Evolutionary conservation across 2,888 invertebrate species (phyloP).

Genomic region (Rhagium mordax): DNA sequence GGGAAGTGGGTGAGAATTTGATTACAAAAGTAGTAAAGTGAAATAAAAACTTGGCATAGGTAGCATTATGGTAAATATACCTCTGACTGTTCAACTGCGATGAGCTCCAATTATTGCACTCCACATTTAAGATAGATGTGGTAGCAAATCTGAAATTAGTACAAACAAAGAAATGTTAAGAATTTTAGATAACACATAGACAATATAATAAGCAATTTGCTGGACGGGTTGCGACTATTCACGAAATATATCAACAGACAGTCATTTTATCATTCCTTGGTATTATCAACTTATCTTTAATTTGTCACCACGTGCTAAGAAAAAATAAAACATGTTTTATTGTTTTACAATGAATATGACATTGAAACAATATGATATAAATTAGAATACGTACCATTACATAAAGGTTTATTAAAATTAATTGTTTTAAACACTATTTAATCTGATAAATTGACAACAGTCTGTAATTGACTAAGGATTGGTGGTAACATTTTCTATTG

Average conservation of each 20-base stretch:
- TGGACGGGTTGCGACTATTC: neutral
- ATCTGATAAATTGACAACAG: conserved; percentile 21
- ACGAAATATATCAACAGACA: neutral
- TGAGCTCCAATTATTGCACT: too few species aligned
- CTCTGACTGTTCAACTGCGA: too few species aligned
- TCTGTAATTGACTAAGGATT: conserved; percentile 7
- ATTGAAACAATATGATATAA: conserved; percentile 14
- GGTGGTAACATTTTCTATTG: neutral
- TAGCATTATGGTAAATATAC: too few species aligned
- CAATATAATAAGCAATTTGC: neutral
- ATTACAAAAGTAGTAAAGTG: too few species aligned
- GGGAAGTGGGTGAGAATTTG: too few species aligned
- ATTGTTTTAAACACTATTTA: conserved; percentile 30
- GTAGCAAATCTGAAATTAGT: too few species aligned
- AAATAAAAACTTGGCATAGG: too few species aligned
- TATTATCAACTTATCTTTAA: neutral
- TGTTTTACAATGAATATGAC: conserved; percentile 27
- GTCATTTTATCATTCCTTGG: neutral
- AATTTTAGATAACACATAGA: neutral
- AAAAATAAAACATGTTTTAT: neutral
- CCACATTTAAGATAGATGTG: too few species aligned
- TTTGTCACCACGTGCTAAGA: neutral
- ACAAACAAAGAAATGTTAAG: neutral
- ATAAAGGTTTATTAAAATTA: conserved; percentile 16
- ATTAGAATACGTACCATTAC: conserved; percentile 16